phyloP scores from a whole-genome alignment of 2,888 invertebrate genomes.

The Labia minor region DNA sequence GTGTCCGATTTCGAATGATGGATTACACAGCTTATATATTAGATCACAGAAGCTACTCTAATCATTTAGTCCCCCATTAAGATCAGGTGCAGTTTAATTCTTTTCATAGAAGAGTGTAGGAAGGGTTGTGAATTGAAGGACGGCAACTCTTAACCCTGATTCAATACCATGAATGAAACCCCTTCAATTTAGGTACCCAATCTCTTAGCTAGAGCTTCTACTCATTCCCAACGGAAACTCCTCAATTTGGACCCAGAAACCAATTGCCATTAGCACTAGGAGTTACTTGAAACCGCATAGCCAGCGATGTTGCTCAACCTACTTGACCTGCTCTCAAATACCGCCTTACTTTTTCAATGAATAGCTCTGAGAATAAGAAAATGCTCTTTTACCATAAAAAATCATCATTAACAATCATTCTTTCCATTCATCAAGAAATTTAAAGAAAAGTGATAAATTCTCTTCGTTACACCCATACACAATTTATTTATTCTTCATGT shows the following conservation, averaged over 20 bases:
- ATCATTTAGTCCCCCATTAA: background rate
- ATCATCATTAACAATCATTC: no score
- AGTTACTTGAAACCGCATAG: background rate
- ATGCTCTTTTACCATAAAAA: no score
- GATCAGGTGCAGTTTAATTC: background rate
- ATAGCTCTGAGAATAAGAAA: no score
- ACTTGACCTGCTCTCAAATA: no score
- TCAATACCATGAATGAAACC: background rate
- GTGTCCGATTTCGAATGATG: background rate
- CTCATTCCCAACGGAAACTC: background rate
- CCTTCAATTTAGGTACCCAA: conserved; percentile 3
- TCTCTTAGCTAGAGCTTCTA: background rate
- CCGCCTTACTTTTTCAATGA: no score
- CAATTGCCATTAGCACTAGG: background rate
- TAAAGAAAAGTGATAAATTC: no score
- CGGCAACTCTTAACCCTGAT: background rate
- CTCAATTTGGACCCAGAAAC: background rate
- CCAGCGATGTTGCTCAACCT: no score
- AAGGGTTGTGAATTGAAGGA: background rate
- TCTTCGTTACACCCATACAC: no score
- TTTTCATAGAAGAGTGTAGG: background rate
- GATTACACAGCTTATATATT: background rate
- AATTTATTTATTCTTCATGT: no score
- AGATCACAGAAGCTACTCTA: background rate
- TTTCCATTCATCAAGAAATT: no score